Percentiles rank a stretch among this genome's conserved stretches.
Evolutionary conservation across 2,797 vertebrate genomes (phyloP).

Genomic region (Tragelaphus eurycerus): DNA sequence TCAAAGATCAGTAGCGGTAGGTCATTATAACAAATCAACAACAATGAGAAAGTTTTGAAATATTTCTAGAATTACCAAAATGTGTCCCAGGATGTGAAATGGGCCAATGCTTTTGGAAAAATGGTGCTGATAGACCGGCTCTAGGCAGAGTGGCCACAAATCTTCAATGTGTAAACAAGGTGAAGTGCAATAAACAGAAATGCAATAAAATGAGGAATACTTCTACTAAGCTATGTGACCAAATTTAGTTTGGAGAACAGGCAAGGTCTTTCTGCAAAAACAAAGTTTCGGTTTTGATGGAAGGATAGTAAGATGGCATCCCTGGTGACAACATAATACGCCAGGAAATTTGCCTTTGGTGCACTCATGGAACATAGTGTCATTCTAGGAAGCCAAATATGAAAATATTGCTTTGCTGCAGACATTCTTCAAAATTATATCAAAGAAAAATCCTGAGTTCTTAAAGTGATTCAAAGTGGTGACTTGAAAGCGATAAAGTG

Average conservation of each 20-base stretch:
- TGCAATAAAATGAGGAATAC: not conserved
- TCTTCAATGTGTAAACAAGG: not conserved
- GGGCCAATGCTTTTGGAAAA: not conserved
- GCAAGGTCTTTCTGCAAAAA: not conserved
- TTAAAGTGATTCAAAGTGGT: not conserved
- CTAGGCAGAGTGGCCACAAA: not conserved
- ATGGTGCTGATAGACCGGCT: not conserved
- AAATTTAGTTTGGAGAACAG: not conserved
- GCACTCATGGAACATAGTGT: not conserved
- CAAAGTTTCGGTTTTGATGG: not conserved
- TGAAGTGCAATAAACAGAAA: not conserved
- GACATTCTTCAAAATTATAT: not conserved
- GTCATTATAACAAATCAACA: not conserved
- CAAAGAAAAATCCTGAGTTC: constrained; percentile 11
- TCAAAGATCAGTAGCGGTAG: not conserved
- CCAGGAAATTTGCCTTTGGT: not conserved
- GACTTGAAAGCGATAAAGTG: constrained; percentile 11
- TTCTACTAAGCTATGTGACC: not conserved
- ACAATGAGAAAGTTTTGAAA: not conserved
- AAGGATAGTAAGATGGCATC: not conserved
- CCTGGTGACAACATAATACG: not conserved
- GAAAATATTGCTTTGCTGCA: not conserved
- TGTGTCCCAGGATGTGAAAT: not conserved
- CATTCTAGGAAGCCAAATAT: not conserved
- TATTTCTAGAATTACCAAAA: not conserved